Evolutionary conservation across 1,140 invertebrate genomes (phyloP).

Genomic region (Drosophila repletoides): DNA sequence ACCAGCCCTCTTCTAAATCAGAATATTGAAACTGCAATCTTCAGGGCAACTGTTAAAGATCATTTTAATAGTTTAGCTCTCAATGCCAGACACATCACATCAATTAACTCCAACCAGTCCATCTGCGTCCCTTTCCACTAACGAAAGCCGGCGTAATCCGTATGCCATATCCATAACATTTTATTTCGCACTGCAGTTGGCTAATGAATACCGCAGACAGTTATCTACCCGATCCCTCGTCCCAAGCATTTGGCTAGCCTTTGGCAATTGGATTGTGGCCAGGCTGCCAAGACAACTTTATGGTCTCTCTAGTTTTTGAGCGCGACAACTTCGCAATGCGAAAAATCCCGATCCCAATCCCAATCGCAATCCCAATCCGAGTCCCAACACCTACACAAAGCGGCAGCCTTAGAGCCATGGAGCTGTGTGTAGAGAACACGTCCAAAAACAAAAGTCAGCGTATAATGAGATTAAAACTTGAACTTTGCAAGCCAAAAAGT

Average conservation of each 20-base stretch:
- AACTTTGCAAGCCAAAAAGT: slow-evolving; percentile 74
- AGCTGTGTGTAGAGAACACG: slow-evolving; percentile 32
- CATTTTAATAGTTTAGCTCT: too few relatives aligned
- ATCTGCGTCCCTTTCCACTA: too few relatives aligned
- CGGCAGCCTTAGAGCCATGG: not conserved
- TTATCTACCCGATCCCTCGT: slow-evolving; percentile 7
- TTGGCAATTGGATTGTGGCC: slow-evolving; percentile 75
- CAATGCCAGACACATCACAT: too few relatives aligned
- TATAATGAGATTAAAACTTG: slow-evolving; percentile 81
- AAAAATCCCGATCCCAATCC: slow-evolving; percentile 65
- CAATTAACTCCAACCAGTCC: too few relatives aligned
- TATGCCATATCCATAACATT: slow-evolving; percentile 44
- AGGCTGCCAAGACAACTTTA: slow-evolving; percentile 68
- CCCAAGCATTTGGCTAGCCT: slow-evolving; percentile 24
- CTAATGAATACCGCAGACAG: slow-evolving; percentile 67
- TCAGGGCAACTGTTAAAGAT: too few relatives aligned
- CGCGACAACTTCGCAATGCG: slow-evolving; percentile 65
- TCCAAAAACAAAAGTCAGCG: slow-evolving; percentile 78
- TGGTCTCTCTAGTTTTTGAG: slow-evolving; percentile 56
- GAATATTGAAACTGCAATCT: too few relatives aligned
- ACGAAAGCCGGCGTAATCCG: too few relatives aligned
- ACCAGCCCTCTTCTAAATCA: too few relatives aligned
- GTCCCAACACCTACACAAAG: not conserved
- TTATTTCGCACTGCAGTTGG: slow-evolving; percentile 35
- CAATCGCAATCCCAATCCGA: not conserved